Evolutionary conservation across 2,888 invertebrate species (phyloP).

Genomic region (Stenolophus ochropezus): DNA sequence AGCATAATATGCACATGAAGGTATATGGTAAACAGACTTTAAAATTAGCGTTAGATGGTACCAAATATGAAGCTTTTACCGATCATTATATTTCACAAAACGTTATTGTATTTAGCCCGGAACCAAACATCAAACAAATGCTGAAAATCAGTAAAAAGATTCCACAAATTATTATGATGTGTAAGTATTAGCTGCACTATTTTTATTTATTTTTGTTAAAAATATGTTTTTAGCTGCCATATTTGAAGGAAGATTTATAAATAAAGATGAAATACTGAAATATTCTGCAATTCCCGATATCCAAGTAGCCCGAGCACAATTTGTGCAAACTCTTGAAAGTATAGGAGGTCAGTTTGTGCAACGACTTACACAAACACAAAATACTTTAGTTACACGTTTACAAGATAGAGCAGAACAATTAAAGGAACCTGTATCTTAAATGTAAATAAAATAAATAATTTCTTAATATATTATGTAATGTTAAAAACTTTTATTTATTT

Average conservation of each 20-base stretch:
- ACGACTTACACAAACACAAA: constrained; percentile 82
- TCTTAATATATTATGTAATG: constrained; percentile 27
- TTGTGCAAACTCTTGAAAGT: constrained; percentile 82
- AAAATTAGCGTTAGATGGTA: constrained; percentile 79
- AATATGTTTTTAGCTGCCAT: constrained; percentile 79
- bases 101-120: constrained; percentile 82
- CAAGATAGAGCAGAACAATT: constrained; percentile 76
- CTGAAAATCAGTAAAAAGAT: constrained; percentile 81
- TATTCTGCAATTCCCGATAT: constrained; percentile 81
- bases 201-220: constrained; percentile 14
- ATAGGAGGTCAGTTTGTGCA: constrained; percentile 79
- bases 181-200: constrained; percentile 70
- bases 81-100: constrained; percentile 80
- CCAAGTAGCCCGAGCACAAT: constrained; percentile 79
- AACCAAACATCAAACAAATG: constrained; percentile 78
- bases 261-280: constrained; percentile 80
- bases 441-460: constrained; percentile 33
- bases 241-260: constrained; percentile 81
- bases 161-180: constrained; percentile 83
- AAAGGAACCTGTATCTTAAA: constrained; percentile 60
- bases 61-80: constrained; percentile 81
- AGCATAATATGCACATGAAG: constrained; percentile 82
- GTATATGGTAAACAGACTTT: constrained; percentile 81
- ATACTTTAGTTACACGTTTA: constrained; percentile 80
- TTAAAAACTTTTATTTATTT: constrained; percentile 57